Conservation (phyloP, 2,113 vertebrate species). For the Notothenia coriiceps region DNA sequence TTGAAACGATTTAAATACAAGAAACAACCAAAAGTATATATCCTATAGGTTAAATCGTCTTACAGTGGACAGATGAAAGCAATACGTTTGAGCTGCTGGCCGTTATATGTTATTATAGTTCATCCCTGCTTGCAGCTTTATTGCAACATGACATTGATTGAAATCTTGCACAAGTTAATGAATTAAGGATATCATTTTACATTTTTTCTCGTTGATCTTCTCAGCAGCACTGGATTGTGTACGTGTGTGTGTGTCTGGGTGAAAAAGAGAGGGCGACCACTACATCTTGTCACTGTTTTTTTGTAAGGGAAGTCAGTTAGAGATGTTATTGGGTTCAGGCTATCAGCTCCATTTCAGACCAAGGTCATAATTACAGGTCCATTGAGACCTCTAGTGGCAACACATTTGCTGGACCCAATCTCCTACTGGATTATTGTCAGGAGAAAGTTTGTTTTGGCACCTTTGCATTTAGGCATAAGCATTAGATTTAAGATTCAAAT, state of each 20-base stretch:
- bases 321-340: slow-evolving; percentile 41
- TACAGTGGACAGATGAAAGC: slow-evolving; percentile 1
- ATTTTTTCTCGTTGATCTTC: neutral
- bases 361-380: slow-evolving; percentile 69
- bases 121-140: neutral
- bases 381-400: slow-evolving; percentile 83
- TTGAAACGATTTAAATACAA: slow-evolving; percentile 1
- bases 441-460: slow-evolving; percentile 6
- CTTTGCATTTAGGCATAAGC: neutral
- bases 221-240: neutral
- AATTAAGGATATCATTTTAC: neutral
- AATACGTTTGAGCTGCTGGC: neutral
- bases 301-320: slow-evolving; percentile 21
- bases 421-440: slow-evolving; percentile 18
- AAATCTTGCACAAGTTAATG: neutral
- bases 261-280: neutral
- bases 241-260: neutral
- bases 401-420: slow-evolving; percentile 38
- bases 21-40: neutral
- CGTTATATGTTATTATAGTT: neutral
- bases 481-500: neutral
- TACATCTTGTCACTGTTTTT: slow-evolving; percentile 2
- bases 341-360: slow-evolving; percentile 54
- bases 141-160: slow-evolving; percentile 2
- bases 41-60: neutral